Percentiles rank a stretch among this genome's conserved stretches.
Conservation (phyloP, 1,140 invertebrate genomes). For the Holotrichia oblita region DNA sequence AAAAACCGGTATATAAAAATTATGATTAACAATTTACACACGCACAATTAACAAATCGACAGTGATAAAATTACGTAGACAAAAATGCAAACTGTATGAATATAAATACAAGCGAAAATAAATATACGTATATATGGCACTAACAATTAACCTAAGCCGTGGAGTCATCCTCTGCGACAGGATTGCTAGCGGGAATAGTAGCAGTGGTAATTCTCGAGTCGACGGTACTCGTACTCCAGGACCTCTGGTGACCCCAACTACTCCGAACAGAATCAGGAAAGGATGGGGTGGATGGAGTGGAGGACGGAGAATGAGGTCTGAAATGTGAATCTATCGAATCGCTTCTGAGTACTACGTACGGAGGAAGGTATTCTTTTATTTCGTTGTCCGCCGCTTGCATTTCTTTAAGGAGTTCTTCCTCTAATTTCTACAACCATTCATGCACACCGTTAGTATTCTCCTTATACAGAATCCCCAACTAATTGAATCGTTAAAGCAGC, state of each 20-base stretch:
- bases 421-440: conserved; percentile 55
- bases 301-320: conserved; percentile 50
- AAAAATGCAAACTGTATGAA: conserved; percentile 21
- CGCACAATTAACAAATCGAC: neutral
- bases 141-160: conserved; percentile 34
- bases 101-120: conserved; percentile 35
- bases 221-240: conserved; percentile 54
- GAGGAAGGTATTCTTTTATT: conserved; percentile 41
- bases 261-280: conserved; percentile 45
- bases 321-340: conserved; percentile 30
- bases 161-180: conserved; percentile 28
- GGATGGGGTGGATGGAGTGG: conserved; percentile 51
- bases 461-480: conserved; percentile 1
- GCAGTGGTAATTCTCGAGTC: conserved; percentile 5
- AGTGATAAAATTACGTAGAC: neutral
- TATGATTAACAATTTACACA: conserved; percentile 16
- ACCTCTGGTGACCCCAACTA: conserved; percentile 56
- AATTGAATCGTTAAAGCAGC: conserved; percentile 13
- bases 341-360: conserved; percentile 28
- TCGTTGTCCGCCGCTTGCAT: conserved; percentile 42
- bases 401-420: conserved; percentile 52
- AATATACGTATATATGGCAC: conserved; percentile 16
- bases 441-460: conserved; percentile 35
- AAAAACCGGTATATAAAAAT: conserved; percentile 17
- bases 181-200: conserved; percentile 7